Conservation (phyloP, 2,888 invertebrate species). For the Tetrapedia diversipes region DNA sequence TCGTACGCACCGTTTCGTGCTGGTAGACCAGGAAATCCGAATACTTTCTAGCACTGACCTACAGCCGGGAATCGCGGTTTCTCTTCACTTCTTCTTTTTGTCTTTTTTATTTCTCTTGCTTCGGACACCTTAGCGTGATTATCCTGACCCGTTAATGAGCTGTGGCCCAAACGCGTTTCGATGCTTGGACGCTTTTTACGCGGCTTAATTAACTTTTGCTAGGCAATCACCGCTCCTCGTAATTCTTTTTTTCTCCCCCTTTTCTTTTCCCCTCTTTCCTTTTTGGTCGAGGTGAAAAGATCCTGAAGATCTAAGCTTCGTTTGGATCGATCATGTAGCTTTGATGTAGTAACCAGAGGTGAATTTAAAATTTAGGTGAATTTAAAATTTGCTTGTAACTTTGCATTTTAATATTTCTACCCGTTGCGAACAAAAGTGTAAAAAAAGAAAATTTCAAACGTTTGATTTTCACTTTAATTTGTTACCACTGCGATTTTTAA, state of each 20-base stretch:
- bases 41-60: constrained; percentile 73
- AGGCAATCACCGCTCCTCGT: neutral
- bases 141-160: constrained; percentile 17
- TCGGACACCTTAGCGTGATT: neutral
- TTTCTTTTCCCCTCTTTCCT: neutral
- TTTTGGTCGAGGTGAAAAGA: neutral
- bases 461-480: too few relatives aligned
- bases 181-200: neutral
- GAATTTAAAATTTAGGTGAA: too few relatives aligned
- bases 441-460: too few relatives aligned
- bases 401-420: too few relatives aligned
- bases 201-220: constrained; percentile 34
- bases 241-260: neutral
- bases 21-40: constrained; percentile 63
- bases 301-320: neutral
- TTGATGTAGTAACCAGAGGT: too few relatives aligned
- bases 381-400: too few relatives aligned
- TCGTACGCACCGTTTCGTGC: constrained; percentile 67
- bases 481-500: too few relatives aligned
- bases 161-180: constrained; percentile 1
- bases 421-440: too few relatives aligned
- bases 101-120: too few relatives aligned
- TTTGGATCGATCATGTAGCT: too few relatives aligned
- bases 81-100: neutral
- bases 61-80: constrained; percentile 41